A percentile compares a stretch with the other conserved stretches of the same genome.
Conservation (phyloP, 1,140 invertebrate genomes). For the Drosophila arawakana region DNA sequence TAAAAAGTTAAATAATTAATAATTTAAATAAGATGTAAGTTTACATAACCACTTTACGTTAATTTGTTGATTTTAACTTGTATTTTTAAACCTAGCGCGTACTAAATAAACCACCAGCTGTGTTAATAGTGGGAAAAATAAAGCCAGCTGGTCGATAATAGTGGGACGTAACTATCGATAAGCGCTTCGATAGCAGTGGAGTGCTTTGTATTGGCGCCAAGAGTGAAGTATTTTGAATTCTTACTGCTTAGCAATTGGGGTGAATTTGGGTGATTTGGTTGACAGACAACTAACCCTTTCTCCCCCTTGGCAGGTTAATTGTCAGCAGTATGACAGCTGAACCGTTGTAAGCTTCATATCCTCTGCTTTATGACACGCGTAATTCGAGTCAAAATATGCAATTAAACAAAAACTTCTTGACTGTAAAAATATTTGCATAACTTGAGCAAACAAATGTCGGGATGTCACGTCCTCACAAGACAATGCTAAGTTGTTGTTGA, state of each 20-base stretch:
- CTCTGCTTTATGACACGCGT: conserved; percentile 82
- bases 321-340: conserved; percentile 15
- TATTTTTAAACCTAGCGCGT: too few species aligned
- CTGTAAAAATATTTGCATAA: conserved; percentile 82
- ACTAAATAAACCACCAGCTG: too few species aligned
- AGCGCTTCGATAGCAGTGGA: not conserved
- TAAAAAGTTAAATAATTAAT: too few species aligned
- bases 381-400: conserved; percentile 84
- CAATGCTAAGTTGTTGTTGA: conserved; percentile 81
- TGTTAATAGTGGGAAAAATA: not conserved
- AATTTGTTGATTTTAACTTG: too few species aligned
- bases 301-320: conserved; percentile 39
- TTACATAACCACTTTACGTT: too few species aligned
- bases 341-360: conserved; percentile 70
- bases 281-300: conserved; percentile 22
- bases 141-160: too few species aligned
- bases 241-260: not conserved
- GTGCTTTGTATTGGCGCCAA: not conserved
- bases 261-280: not conserved
- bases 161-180: not conserved
- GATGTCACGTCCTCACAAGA: conserved; percentile 67
- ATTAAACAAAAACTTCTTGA: conserved; percentile 84
- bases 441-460: conserved; percentile 80
- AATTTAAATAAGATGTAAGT: too few species aligned
- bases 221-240: not conserved